Base-by-base conservation (phyloP, 1,140 invertebrate genomes). In the Bemisia tabaci region DNA sequence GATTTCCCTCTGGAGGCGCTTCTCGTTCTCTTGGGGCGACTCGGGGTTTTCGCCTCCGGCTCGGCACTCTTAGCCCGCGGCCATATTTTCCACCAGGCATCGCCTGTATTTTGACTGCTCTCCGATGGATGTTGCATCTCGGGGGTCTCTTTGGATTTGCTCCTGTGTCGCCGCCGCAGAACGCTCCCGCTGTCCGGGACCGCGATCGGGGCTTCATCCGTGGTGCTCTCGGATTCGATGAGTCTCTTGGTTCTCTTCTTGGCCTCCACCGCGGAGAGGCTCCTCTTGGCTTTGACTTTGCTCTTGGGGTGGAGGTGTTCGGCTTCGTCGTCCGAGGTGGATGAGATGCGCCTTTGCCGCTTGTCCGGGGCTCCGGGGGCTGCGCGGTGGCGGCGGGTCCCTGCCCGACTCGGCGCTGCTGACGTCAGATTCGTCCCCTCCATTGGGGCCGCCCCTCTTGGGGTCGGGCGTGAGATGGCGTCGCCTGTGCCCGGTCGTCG, bases 41-140 rank as follows among this genome's bases (percentile, higher is more conserved):
- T 59, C 39, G 39, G 62, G 24, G 11, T 22, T 66, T 69, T 69
- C 59, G 33, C 26, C 63, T 67, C 62, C 22, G 23, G 33, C 21
- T 22, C 60, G 17, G 62, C 26, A 59, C 26, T 64, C 62, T 60
- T 62, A 63, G 27, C 24, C 12, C 26, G 25, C 22, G 62, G 26
- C n/a, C 25, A 59, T 24, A 12, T 58, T 48, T 22, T 25, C 64
- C 23, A 65, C 22, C 64, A 58, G 23, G 33, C 64, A 48, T 59
- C 58, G 33, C 22, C 22, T 22, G 26, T 21, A 33, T 27, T 27
- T 1, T 22, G 27, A 1, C 26, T 22, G 27, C n/a, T 61, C 60
- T 9, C n/a, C 60, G 23, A n/a, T 33, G 63, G 63, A n/a, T 17
- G 25, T 5, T 26, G 17, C 25, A 21, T 63, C 62, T 26, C 26